Base-by-base conservation (phyloP, 1,140 invertebrate species). In the Drosophila fuyamai region DNA sequence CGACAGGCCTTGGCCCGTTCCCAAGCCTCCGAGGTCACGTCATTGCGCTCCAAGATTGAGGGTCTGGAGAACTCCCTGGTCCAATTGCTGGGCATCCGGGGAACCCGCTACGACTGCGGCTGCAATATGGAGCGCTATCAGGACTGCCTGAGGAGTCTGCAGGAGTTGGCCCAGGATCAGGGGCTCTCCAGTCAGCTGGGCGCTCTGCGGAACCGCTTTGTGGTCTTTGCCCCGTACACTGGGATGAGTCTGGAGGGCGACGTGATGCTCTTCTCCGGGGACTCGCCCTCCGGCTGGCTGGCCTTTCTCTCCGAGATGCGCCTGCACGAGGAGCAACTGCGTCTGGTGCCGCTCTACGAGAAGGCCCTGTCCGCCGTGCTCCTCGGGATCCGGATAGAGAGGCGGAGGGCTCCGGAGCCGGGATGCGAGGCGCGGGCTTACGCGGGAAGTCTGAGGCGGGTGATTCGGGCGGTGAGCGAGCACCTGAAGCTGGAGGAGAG, bases 391-490 rank as follows among this genome's bases (percentile, higher is more conserved):
- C 95, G 96, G 93, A 95, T 97, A 73, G 95, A 96, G 78, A 94
- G 96, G 93, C 96, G 96, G 94, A 97, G 97, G 91, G 97, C 97
- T 91, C 96, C 97, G 94, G 97, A 96, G 0, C 96, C 96, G 93
- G 97, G 62, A 94, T 97, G 92, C 6, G 72, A 76, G 70, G 97
- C 96, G 1, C 94, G 95, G 16, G 94, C 96, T 79, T 98, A 98
- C 92, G 96, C 97, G 77, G 94, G 94, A 59, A 96, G 98, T 86
- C 93, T 98, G 13, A 93, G 95, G 10, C 95, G 96, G 79, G 91
- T 98, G 27, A 96, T 95, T 1, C 97, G 96, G 4, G 95, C 96
- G 7, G 93, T 98, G 7, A 96, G 96, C n/a, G 96, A 97, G 93
- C 97, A 96, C 85, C 94, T 95, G 56, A 95, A 95, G 46, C 38